Evolutionary conservation across 2,888 invertebrate genomes (phyloP).

Genomic region (Chymomyza amoena): DNA sequence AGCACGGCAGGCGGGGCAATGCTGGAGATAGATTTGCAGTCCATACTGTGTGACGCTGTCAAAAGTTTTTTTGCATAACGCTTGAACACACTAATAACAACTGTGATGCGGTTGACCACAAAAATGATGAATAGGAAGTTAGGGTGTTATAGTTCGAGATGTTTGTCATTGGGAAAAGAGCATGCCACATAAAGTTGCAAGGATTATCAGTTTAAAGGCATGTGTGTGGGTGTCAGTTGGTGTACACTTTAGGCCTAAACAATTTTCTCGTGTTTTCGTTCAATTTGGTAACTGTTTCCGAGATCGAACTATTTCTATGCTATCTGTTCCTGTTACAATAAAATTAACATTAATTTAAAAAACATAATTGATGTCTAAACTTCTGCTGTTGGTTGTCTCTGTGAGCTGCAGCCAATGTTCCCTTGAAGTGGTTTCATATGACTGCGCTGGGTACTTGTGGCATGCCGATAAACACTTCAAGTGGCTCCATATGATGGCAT

Average conservation of each 20-base stretch:
- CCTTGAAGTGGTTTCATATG: too few species aligned
- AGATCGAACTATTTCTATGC: too few species aligned
- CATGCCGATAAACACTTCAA: too few species aligned
- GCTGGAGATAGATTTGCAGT: background rate
- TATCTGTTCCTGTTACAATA: too few species aligned
- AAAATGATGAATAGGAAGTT: slow-evolving; percentile 33
- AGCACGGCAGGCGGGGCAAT: too few species aligned
- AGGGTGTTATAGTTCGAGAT: background rate
- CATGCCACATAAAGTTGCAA: background rate
- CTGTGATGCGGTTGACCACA: slow-evolving; percentile 43
- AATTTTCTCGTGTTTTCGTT: background rate
- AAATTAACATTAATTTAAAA: too few species aligned
- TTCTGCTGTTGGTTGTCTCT: too few species aligned
- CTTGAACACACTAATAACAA: background rate
- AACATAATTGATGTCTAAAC: too few species aligned
- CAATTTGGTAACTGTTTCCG: too few species aligned
- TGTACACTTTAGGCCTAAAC: background rate
- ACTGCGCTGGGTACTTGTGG: too few species aligned
- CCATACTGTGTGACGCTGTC: background rate
- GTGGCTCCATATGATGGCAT: too few species aligned
- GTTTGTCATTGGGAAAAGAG: background rate
- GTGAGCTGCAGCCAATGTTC: too few species aligned
- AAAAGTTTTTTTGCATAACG: background rate
- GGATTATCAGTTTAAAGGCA: background rate
- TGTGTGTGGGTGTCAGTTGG: background rate